phyloP scores from a whole-genome alignment of 2,888 invertebrate genomes.

The Pachydiplax longipennis region DNA sequence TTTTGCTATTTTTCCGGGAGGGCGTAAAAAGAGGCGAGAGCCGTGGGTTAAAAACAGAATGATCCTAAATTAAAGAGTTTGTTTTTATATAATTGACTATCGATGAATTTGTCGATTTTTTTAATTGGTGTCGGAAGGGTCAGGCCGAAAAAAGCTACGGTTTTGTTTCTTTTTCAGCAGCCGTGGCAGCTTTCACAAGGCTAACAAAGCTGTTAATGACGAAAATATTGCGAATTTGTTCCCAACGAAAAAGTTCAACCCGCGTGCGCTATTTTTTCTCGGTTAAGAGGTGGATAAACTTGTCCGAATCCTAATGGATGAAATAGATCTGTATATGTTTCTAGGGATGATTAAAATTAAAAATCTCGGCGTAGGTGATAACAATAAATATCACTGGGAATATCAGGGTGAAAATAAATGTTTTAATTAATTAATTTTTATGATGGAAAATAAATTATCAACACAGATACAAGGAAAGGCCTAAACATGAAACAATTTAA shows the following conservation, averaged over 20 bases:
- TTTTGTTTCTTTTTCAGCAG: neutral
- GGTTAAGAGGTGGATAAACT: neutral
- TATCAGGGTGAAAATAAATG: too few relatives aligned
- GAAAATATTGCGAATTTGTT: neutral
- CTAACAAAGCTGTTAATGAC: neutral
- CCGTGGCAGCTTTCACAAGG: neutral
- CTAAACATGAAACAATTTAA: too few relatives aligned
- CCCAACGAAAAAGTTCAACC: neutral
- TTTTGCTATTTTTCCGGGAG: neutral
- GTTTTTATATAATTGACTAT: slow-evolving; percentile 5
- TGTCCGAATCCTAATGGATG: neutral
- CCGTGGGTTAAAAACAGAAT: neutral
- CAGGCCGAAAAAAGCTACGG: neutral
- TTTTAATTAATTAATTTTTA: too few relatives aligned
- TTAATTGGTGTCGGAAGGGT: neutral
- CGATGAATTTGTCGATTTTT: neutral
- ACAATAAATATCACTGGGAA: too few relatives aligned
- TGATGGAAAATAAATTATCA: too few relatives aligned
- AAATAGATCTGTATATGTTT: too few relatives aligned
- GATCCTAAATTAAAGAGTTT: neutral
- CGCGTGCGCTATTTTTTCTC: neutral
- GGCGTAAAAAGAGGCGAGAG: neutral
- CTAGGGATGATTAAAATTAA: too few relatives aligned
- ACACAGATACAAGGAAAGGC: too few relatives aligned
- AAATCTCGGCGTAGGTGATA: too few relatives aligned